These are phyloP conservation scores for Potamarius usumacintae DNA, from an alignment of 2,113 vertebrate genomes.

Conservation along the genomic window DNA sequence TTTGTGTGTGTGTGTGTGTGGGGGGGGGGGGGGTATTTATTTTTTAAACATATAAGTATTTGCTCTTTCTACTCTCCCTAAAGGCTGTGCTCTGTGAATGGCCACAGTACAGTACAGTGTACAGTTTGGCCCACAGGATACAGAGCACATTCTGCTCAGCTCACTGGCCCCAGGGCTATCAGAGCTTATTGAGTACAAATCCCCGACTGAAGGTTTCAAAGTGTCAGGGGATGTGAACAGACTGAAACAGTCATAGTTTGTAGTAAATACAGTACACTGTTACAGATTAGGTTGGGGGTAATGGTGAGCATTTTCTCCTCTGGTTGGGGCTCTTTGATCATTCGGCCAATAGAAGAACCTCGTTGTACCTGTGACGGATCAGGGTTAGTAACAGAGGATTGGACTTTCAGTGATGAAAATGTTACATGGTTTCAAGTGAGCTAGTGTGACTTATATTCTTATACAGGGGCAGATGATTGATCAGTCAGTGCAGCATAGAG, in stretches of 20 bases:
- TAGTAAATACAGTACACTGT: neutral
- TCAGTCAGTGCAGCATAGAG: slow-evolving; percentile 5
- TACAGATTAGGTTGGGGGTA: neutral
- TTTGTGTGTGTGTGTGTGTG: neutral
- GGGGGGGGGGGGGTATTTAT: no score
- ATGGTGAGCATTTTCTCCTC: neutral
- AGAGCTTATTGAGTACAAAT: neutral
- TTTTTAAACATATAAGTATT: neutral
- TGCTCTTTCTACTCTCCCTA: neutral
- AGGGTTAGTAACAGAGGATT: neutral
- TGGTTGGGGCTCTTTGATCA: neutral
- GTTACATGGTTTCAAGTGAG: neutral
- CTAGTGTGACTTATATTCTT: neutral
- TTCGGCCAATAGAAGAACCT: neutral
- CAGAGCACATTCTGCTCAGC: neutral
- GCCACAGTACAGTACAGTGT: neutral
- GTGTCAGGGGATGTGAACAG: neutral
- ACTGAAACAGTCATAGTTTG: neutral
- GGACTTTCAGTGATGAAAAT: neutral
- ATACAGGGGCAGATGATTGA: neutral
- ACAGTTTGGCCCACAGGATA: neutral
- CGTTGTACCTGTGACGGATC: neutral
- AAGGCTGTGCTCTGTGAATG: neutral
- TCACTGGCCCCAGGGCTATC: neutral
- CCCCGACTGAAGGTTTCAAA: neutral